These are phyloP conservation scores for Melanchra persicariae DNA, from an alignment of 2,888 invertebrate genomes.

Conservation along the genomic window DNA sequence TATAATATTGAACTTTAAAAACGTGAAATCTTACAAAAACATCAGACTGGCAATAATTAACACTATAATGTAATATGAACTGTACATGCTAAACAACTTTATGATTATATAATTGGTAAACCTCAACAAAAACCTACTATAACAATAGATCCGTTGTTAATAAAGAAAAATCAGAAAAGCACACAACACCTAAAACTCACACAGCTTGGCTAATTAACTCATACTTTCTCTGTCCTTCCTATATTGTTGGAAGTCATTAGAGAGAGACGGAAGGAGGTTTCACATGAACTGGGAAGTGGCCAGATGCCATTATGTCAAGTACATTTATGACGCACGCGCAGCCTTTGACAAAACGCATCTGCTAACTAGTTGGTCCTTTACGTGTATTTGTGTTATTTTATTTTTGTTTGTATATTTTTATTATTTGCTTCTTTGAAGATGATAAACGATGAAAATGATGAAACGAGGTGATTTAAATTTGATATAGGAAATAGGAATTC, in stretches of 20 bases:
- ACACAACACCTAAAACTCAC: constrained; percentile 34
- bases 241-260: constrained; percentile 27
- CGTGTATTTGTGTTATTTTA: constrained; percentile 45
- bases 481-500: constrained; percentile 25
- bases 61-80: constrained; percentile 20
- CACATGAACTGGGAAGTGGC: constrained; percentile 58
- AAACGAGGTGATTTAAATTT: constrained; percentile 40
- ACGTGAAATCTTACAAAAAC: background rate
- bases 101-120: constrained; percentile 32
- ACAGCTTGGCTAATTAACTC: constrained; percentile 20
- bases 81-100: constrained; percentile 35
- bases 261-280: constrained; percentile 55
- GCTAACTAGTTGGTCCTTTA: constrained; percentile 67
- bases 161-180: constrained; percentile 34
- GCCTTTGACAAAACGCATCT: constrained; percentile 72
- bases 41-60: constrained; percentile 25
- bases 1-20: constrained; percentile 5
- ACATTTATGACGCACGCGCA: constrained; percentile 75
- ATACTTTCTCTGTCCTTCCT: constrained; percentile 58
- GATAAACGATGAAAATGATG: too few species aligned
- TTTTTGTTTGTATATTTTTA: constrained; percentile 54
- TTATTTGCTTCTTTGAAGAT: constrained; percentile 46
- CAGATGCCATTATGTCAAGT: constrained; percentile 74
- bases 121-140: constrained; percentile 18
- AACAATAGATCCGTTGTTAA: constrained; percentile 41